Conservation (phyloP, 2,888 invertebrate species). For the Artemia sp. region DNA sequence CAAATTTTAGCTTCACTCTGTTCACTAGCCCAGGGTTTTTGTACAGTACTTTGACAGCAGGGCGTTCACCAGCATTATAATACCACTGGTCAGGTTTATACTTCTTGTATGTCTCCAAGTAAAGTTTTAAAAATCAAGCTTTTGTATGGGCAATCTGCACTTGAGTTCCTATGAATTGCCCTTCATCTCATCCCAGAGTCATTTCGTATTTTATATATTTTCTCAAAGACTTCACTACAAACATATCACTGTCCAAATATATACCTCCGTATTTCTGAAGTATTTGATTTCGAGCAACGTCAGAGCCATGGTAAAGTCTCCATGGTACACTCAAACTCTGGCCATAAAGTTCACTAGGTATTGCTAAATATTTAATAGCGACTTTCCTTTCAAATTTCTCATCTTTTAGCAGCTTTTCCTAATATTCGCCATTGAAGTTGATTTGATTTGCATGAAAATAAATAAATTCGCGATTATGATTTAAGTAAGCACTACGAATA, state of each 20-base stretch:
- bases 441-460: conserved; percentile 20
- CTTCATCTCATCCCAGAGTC: conserved; percentile 28
- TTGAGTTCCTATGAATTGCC: conserved; percentile 24
- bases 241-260: conserved; percentile 30
- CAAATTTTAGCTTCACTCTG: conserved; percentile 27
- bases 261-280: conserved; percentile 30
- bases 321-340: conserved; percentile 19
- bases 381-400: conserved; percentile 17
- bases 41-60: conserved; percentile 27
- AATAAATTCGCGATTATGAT: conserved; percentile 19
- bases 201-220: conserved; percentile 29
- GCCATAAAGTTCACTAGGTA: conserved; percentile 19
- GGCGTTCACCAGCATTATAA: conserved; percentile 29
- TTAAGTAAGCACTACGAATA: background rate
- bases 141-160: conserved; percentile 30
- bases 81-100: conserved; percentile 26
- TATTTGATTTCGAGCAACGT: conserved; percentile 26
- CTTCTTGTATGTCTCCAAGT: conserved; percentile 29
- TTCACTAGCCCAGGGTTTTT: conserved; percentile 28
- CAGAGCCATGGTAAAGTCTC: conserved; percentile 23
- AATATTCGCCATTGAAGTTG: conserved; percentile 25
- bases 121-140: conserved; percentile 29
- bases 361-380: conserved; percentile 12
- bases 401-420: conserved; percentile 24
- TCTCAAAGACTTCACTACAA: conserved; percentile 29